Evolutionary conservation across 1,140 invertebrate genomes (phyloP), one percentile per base, ranked within the genome.

Genomic region (Lineus longissimus): DNA sequence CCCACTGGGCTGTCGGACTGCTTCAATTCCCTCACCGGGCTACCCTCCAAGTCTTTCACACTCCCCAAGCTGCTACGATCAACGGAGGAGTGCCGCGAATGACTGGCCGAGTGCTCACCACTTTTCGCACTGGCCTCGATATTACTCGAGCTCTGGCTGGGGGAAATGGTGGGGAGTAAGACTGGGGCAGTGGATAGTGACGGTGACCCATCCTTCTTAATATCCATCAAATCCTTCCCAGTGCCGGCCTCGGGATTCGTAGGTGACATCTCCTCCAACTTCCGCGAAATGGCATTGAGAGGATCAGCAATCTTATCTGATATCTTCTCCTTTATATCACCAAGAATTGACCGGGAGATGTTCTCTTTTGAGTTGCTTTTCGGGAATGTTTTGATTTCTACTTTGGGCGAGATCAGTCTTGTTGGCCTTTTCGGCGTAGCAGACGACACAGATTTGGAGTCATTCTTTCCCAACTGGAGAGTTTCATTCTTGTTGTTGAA

Each of bases 401-500:
- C 64, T 51, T 70, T 61, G 6, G 69, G 55, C n/a, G 70, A 47
- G 19, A 43, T 23, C 17, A 22, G 15, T 17, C 27, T 43, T 40
- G 25, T 27, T 40, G 36, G 22, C 25, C 25, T 45, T 36, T n/a
- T 45, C 7, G 60, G 25, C 25, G 15, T n/a, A 2, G 19, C 2
- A 9, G 43, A 7, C 54, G 43, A 13, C 13, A 27, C n/a, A 19
- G 60, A 30, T 36, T 15, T 23, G 22, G 47, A 17, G 17, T 23
- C 9, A 17, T 43, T 61, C 22, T 27, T 22, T 33, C 15, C 45
- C 22, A 23, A 45, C 33, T 61, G 25, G 40, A 45, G 27, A 27
- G 19, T 58, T 58, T 58, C 56, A 19, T 33, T 22, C 40, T 70
- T 75, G 25, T 73, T 67, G 55, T 72, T 71, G 40, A 73, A 73